phyloP scores from a whole-genome alignment of 2,888 invertebrate species.

The Metacarcinus magister region DNA sequence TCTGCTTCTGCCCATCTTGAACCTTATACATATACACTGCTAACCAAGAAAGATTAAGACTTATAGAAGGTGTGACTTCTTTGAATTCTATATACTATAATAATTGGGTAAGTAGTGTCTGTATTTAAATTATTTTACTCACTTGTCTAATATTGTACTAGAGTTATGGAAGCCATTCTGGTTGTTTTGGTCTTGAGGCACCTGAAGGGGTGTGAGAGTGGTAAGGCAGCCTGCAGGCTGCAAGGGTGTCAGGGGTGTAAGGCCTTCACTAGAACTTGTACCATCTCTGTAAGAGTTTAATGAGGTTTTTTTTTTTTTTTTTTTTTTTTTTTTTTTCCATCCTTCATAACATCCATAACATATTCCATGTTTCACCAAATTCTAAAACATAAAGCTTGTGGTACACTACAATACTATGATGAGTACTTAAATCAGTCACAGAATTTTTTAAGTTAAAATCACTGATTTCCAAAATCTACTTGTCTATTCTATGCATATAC shows the following conservation, averaged over 20 bases:
- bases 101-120: neutral
- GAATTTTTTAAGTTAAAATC: too few relatives aligned
- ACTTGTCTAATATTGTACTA: constrained; percentile 5
- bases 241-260: constrained; percentile 63
- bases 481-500: too few relatives aligned
- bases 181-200: constrained; percentile 62
- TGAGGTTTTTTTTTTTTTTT: neutral
- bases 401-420: neutral
- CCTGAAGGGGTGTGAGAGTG: constrained; percentile 67
- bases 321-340: neutral
- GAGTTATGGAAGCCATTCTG: constrained; percentile 72
- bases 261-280: neutral
- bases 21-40: neutral
- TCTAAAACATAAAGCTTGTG: neutral
- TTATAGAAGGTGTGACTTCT: neutral
- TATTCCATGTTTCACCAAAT: neutral
- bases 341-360: neutral
- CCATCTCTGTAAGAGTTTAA: constrained; percentile 34
- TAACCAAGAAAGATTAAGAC: neutral
- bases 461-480: too few relatives aligned
- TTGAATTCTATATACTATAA: neutral
- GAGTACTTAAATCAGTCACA: too few relatives aligned
- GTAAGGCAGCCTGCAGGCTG: constrained; percentile 65
- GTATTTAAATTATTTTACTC: neutral
- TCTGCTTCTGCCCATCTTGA: neutral